These are phyloP conservation scores for Drosophila asahinai DNA, from an alignment of 1,140 invertebrate species.

Conservation along the genomic window DNA sequence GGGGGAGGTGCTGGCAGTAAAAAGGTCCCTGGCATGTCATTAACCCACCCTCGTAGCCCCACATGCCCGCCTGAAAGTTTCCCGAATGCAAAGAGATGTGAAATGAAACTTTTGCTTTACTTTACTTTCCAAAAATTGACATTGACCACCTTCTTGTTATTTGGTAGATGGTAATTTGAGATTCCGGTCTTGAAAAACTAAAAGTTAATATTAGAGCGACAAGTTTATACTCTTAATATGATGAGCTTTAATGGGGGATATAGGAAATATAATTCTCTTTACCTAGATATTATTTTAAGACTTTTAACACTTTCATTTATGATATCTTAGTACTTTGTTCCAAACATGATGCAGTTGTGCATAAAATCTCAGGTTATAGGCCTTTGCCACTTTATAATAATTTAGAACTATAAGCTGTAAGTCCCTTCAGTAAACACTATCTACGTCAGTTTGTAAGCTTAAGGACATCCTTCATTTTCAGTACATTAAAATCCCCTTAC, in stretches of 20 bases:
- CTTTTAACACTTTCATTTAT: not conserved
- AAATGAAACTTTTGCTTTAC: conserved; percentile 59
- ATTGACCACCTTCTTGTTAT: conserved; percentile 47
- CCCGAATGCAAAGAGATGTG: conserved; percentile 49
- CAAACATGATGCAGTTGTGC: too few relatives aligned
- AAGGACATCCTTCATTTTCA: conserved; percentile 23
- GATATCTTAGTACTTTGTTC: not conserved
- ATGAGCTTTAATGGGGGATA: not conserved
- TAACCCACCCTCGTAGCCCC: conserved; percentile 32
- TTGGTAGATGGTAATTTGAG: conserved; percentile 62
- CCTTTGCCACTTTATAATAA: not conserved
- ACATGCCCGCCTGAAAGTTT: conserved; percentile 38
- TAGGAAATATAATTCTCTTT: not conserved
- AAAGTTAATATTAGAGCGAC: not conserved
- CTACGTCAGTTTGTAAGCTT: not conserved
- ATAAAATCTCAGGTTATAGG: not conserved
- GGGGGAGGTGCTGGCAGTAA: conserved; percentile 8
- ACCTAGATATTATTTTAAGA: too few relatives aligned
- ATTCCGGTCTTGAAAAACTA: conserved; percentile 13
- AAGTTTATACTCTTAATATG: conserved; percentile 23
- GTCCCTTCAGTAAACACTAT: not conserved
- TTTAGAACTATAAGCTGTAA: not conserved
- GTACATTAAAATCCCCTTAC: not conserved
- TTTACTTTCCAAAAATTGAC: conserved; percentile 47
- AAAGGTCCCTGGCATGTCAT: conserved; percentile 54